Base-by-base conservation (phyloP, 2,888 invertebrate genomes). In the Tinea pellionella region DNA sequence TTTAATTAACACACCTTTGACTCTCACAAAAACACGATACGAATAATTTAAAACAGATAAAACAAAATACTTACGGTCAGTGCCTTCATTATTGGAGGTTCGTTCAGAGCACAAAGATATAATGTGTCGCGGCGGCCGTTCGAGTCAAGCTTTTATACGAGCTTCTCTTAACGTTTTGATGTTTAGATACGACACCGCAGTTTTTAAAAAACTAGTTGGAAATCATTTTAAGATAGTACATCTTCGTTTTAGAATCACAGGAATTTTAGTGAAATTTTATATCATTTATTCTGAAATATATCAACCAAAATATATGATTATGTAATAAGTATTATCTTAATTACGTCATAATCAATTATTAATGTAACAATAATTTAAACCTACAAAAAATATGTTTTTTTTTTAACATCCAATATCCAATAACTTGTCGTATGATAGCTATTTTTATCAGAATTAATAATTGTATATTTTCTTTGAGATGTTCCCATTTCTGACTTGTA, bases 91-190 rank as follows among this genome's bases (percentile, higher is more conserved):
- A 53, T 51, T 19, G 18, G 16, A 24, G 53, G 12, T 24, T 24
- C 12, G 47, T 4, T 18, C 53, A 53, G 16, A n/a, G 24, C 53
- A 16, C 53, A 53, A n/a, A 51, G 53, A 24, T 53, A 53, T n/a
- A 53, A 53, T 53, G 24, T 53, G 53, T 53, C 53, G 53, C 53
- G 53, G 18, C 53, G 24, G 19, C 24, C 24, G 24, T n/a, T 24
- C 8, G 53, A 53, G 24, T 11, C 12, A 11, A 24, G 53, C 53
- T 53, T 53, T 53, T 53, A 53, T 53, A 53, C 24, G 53, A 53
- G n/a, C 47, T 15, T 47, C 15, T 47, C 47, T 47, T 16, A 47
- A 47, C 47, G 13, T 47, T 47, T 47, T 15, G 47, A 47, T 47
- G 47, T 47, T 47, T 47, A 47, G 47, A 47, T 47, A 47, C 47